Base-by-base conservation (phyloP, 1,140 invertebrate genomes). In the Mesaphorura yosii region DNA sequence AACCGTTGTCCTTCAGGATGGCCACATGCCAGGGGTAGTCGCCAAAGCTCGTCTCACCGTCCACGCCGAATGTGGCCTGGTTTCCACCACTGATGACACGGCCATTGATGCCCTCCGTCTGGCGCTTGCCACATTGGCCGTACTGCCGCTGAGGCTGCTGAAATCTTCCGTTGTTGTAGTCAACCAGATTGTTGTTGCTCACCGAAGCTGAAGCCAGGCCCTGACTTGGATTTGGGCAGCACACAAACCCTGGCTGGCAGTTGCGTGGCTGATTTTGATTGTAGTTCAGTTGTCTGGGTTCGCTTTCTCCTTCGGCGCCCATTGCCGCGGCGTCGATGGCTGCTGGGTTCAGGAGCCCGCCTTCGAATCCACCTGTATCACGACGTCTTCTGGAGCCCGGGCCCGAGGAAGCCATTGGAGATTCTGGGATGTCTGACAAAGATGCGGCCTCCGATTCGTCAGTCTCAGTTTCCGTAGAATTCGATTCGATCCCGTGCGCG, bases 21-120 rank as follows among this genome's bases (percentile, higher is more conserved):
- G 87, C 88, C 0, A 81, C 87, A 74, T 91, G 87, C 87, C 87
- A 91, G 12, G 87, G 87, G 66, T 89, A 92, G 74, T 92, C 87
- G 53, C 78, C 88, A 64, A 91, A 93, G 73, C 92, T 88, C 65
- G 86, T 84, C 63, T 91, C 87, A 22, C 87, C 87, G 66, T 91
- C 86, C 1, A 87, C 78, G 7, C 25, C 25, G 15, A 20, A 10
- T 12, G 5, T 5, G 34, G 44, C 41, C 17, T 17, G 27, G 63
- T 88, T 86, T 6, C 78, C 75, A 1, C 85, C 85, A 46, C 81
- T 91, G 70, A 90, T 88, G 51, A 93, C 88, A 55, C 88, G 76
- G 25, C 87, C 88, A 58, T 87, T 88, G 47, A 91, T 83, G 59
- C 88, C 81, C 4, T 48, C 27, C n/a, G 84, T 80, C 63, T 90